Base-by-base conservation (phyloP, 2,888 invertebrate species). In the Leucoptera coffeella region DNA sequence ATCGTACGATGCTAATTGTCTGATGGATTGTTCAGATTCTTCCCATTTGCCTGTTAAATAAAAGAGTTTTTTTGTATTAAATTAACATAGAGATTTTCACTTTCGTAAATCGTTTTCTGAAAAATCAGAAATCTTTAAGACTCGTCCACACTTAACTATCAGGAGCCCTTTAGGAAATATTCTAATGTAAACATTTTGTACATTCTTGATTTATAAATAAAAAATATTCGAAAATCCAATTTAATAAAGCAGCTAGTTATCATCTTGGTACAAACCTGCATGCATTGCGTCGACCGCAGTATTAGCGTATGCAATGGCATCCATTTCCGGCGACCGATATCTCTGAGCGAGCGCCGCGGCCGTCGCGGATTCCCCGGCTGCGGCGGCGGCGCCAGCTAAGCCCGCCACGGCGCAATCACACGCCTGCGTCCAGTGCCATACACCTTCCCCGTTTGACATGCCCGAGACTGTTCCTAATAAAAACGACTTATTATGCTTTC, bases 21-120 rank as follows among this genome's bases (percentile, higher is more conserved):
- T 72, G 32, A 85, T 82, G 23, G 78, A 76, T 34, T 75, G 73
- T 27, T 83, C 77, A 0, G 86, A 85, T 35, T 79, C 78, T 26
- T 75, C 74, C 79, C 82, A 84, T 42, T 80, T 77, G 29, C 78
- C 77, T 72, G 34, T n/a, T n/a, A n/a, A n/a, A n/a, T n/a, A n/a
- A n/a, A n/a, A n/a, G n/a, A n/a, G n/a, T n/a, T n/a, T n/a, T n/a
- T n/a, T n/a, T n/a, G n/a, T n/a, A n/a, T n/a, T n/a, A n/a, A n/a
- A n/a, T n/a, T n/a, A n/a, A n/a, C n/a, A n/a, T n/a, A n/a, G n/a
- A n/a, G n/a, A n/a, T n/a, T n/a, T n/a, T n/a, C n/a, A n/a, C n/a
- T n/a, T n/a, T n/a, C n/a, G n/a, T n/a, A n/a, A n/a, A n/a, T n/a
- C n/a, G n/a, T n/a, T n/a, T n/a, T n/a, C n/a, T n/a, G n/a, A n/a